Evolutionary conservation across 2,888 invertebrate species (phyloP), one percentile per base, ranked within the genome.

Genomic region (Desoria tigrina): DNA sequence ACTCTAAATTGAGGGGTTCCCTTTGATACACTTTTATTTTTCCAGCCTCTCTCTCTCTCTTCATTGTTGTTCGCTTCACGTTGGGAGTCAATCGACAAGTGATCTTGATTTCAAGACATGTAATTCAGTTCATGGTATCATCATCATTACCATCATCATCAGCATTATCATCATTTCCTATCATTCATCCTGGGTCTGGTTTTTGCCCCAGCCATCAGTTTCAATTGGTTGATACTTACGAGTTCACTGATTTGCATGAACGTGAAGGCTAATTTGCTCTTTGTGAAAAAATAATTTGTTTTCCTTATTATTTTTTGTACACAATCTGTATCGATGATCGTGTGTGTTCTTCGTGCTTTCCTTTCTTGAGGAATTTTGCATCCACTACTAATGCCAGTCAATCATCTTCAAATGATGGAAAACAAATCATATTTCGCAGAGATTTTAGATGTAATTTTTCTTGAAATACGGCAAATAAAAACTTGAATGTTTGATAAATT

Each of bases 31-130:
- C 42, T 57, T 54, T 54, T 57, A 6, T 23, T 57, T 39, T 57
- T 57, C 27, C 45, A 26, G 24, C 32, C 57, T 24, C 6, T 51
- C 26, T 51, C 24, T 39, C 57, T 24, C 6, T 51, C 26, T 51
- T 51, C 51, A 39, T 57, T 57, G 42, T 57, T 55, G 55, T 24
- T 55, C 32, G 21, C 42, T 42, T 42, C 56, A 42, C 56, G 49
- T 42, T 58, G 58, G 45, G 58, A 58, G 58, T 58, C 58, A 58
- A 57, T 57, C 28, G 42, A 58, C 28, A 49, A 58, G 42, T 49
- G 42, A 58, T 58, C 58, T 42, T 45, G 58, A 58, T 58, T 45
- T 58, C 56, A 45, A 45, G 23, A 42, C 24, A 45, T 58, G 42
- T 58, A 58, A 58, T 58, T 58, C 56, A 57, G 56, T 37, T 42